These are phyloP conservation scores for Bombus turneri DNA, from an alignment of 1,140 invertebrate species.

Conservation along the genomic window DNA sequence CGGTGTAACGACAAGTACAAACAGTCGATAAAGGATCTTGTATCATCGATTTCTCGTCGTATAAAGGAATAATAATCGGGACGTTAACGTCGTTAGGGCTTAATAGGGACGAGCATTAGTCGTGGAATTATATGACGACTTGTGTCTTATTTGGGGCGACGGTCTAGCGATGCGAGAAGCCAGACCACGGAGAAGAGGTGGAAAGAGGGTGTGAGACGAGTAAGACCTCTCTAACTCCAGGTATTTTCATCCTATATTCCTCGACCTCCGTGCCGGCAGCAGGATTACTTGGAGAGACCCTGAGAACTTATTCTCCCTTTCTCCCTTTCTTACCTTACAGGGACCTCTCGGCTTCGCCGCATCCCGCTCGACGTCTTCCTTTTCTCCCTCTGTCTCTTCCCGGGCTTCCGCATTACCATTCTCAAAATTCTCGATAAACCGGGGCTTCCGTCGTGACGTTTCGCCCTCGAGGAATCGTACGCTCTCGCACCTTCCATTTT, in stretches of 20 bases:
- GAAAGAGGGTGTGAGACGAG: constrained; percentile 54
- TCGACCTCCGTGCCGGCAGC: constrained; percentile 70
- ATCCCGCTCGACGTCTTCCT: constrained; percentile 38
- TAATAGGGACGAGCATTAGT: constrained; percentile 75
- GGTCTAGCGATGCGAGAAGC: constrained; percentile 29
- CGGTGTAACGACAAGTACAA: background rate
- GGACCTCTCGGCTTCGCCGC: constrained; percentile 42
- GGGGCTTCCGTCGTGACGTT: constrained; percentile 56
- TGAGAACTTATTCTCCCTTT: constrained; percentile 76
- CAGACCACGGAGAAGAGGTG: constrained; percentile 4
- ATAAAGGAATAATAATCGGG: constrained; percentile 47
- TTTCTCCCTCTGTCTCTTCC: constrained; percentile 18
- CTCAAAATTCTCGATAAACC: constrained; percentile 73
- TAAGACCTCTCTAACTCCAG: constrained; percentile 82
- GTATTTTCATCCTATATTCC: constrained; percentile 83
- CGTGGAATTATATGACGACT: constrained; percentile 81
- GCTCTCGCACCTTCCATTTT: constrained; percentile 26
- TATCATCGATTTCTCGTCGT: background rate
- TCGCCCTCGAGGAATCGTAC: constrained; percentile 3
- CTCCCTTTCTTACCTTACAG: constrained; percentile 70
- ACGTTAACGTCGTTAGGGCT: constrained; percentile 22
- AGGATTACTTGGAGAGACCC: constrained; percentile 80
- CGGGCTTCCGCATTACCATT: constrained; percentile 63
- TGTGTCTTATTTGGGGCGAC: constrained; percentile 76
- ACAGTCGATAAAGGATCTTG: background rate